phyloP scores from a whole-genome alignment of 2,113 vertebrate species.

The Macroglossus sobrinus region DNA sequence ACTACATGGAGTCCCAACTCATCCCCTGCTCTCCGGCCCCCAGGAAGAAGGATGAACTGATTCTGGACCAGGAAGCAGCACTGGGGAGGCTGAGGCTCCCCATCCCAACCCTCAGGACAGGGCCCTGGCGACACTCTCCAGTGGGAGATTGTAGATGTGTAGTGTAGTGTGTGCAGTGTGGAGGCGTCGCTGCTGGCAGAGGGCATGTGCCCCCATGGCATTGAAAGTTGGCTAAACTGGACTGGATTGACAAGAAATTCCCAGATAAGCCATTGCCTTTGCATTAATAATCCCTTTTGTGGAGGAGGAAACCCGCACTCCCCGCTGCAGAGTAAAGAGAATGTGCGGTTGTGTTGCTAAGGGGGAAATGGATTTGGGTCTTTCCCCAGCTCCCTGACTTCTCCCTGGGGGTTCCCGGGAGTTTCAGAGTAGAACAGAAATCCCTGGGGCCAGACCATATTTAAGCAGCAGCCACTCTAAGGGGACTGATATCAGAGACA shows the following conservation, averaged over 20 bases:
- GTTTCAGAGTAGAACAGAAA: slow-evolving; percentile 43
- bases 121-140: background rate
- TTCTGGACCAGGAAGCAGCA: background rate
- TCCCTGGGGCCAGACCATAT: no score
- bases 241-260: background rate
- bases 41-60: slow-evolving; percentile 12
- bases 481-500: background rate
- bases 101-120: no score
- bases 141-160: background rate
- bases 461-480: background rate
- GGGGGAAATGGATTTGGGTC: background rate
- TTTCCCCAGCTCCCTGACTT: background rate
- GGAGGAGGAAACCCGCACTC: background rate
- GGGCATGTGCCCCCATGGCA: rapidly evolving
- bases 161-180: background rate
- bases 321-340: background rate
- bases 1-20: background rate
- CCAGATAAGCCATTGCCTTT: background rate
- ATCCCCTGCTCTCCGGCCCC: background rate
- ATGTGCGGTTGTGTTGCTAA: background rate
- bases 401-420: background rate
- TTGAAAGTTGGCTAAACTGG: background rate
- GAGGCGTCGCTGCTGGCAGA: background rate
- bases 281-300: background rate
- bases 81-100: background rate